phyloP scores from a whole-genome alignment of 1,140 invertebrate genomes.

The Sinella curviseta region DNA sequence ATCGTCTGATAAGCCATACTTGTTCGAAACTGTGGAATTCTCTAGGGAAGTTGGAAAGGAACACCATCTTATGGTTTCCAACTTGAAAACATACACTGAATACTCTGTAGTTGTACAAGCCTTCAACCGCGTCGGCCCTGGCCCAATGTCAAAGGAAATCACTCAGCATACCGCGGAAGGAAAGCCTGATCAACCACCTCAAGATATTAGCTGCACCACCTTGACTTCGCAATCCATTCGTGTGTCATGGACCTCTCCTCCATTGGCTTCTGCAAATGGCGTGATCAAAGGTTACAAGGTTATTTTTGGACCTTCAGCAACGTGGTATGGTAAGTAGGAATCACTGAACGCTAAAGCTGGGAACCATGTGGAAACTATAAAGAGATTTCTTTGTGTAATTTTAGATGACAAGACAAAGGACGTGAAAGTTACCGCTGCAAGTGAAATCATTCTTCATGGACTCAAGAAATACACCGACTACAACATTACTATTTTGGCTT shows the following conservation, averaged over 20 bases:
- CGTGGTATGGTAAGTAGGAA: slow-evolving; percentile 79
- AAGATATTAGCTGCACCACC: slow-evolving; percentile 85
- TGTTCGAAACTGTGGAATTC: slow-evolving; percentile 90
- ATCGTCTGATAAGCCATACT: slow-evolving; percentile 82
- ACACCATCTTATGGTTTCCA: slow-evolving; percentile 68
- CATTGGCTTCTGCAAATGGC: slow-evolving; percentile 84
- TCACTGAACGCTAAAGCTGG: not conserved
- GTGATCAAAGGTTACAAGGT: slow-evolving; percentile 96
- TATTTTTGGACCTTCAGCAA: slow-evolving; percentile 86
- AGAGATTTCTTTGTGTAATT: slow-evolving; percentile 23
- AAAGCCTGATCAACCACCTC: slow-evolving; percentile 87
- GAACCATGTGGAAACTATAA: not conserved
- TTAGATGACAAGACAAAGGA: slow-evolving; percentile 86
- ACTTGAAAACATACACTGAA: slow-evolving; percentile 87
- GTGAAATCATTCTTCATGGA: slow-evolving; percentile 87
- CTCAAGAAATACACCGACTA: slow-evolving; percentile 96
- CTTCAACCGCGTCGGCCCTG: slow-evolving; percentile 90
- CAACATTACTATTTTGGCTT: slow-evolving; percentile 92
- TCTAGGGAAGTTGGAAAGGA: slow-evolving; percentile 87
- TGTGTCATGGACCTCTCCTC: slow-evolving; percentile 89
- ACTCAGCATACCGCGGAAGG: slow-evolving; percentile 88
- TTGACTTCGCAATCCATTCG: slow-evolving; percentile 89
- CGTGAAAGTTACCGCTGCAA: slow-evolving; percentile 85
- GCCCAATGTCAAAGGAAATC: slow-evolving; percentile 85
- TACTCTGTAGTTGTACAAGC: slow-evolving; percentile 93